Conservation (phyloP, 1,140 invertebrate genomes). For the Drusus annulatus region DNA sequence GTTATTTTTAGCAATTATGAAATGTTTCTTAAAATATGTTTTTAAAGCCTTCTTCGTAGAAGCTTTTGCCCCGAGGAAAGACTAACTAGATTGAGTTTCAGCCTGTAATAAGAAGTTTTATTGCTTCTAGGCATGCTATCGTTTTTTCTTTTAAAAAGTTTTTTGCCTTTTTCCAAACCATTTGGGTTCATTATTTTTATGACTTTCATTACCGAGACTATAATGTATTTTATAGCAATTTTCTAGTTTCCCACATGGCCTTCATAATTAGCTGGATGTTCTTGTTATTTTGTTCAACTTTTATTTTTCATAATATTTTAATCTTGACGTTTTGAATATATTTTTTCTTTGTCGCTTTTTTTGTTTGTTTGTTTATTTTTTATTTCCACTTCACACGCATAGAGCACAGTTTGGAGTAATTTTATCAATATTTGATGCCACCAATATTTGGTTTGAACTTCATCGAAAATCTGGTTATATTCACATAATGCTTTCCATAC, state of each 20-base stretch:
- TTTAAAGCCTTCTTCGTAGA: too few species aligned
- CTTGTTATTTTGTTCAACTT: neutral
- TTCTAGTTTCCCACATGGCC: neutral
- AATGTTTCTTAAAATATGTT: too few species aligned
- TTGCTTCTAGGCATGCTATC: conserved; percentile 25
- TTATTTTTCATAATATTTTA: neutral
- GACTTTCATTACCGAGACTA: conserved; percentile 16
- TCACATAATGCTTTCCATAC: too few species aligned
- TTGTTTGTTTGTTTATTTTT: neutral
- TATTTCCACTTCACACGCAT: too few species aligned
- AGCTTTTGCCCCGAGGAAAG: too few species aligned
- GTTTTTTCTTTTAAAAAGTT: conserved; percentile 20
- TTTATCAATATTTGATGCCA: too few species aligned
- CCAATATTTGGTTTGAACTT: too few species aligned
- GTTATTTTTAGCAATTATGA: too few species aligned
- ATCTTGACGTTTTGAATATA: neutral
- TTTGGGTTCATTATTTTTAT: conserved; percentile 35
- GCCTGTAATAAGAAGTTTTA: neutral
- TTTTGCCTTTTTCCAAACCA: neutral
- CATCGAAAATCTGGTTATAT: too few species aligned
- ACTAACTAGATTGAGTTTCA: conserved; percentile 18
- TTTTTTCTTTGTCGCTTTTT: neutral
- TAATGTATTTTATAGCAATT: conserved; percentile 19
- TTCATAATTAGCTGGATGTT: neutral
- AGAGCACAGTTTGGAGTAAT: too few species aligned